phyloP scores from a whole-genome alignment of 2,888 invertebrate species.

The Mythimna vitellina region DNA sequence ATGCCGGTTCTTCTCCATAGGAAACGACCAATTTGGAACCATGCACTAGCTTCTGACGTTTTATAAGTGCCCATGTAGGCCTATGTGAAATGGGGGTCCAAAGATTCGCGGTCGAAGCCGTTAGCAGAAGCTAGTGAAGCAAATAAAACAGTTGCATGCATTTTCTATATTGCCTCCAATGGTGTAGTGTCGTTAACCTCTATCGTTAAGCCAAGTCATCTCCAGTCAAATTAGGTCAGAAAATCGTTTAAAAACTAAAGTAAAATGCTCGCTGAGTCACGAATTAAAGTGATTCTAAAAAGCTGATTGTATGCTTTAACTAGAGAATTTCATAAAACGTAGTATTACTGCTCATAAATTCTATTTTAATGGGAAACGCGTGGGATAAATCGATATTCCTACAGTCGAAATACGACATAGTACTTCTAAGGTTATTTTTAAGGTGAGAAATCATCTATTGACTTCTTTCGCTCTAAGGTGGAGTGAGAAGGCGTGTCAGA shows the following conservation, averaged over 20 bases:
- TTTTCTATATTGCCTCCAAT: not conserved
- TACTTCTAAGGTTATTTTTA: not conserved
- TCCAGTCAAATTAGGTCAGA: constrained; percentile 39
- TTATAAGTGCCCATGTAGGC: too few species aligned
- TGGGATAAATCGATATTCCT: not conserved
- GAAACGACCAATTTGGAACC: too few species aligned
- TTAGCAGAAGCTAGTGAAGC: too few species aligned
- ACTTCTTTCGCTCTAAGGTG: too few species aligned
- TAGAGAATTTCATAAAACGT: not conserved
- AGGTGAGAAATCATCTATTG: not conserved
- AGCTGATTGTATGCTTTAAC: constrained; percentile 5
- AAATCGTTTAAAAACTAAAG: constrained; percentile 33
- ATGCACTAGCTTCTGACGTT: too few species aligned
- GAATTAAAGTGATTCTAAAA: constrained; percentile 15
- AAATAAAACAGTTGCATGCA: too few species aligned
- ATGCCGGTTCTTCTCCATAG: too few species aligned
- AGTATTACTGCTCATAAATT: not conserved
- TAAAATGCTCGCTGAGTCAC: constrained; percentile 29
- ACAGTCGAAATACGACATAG: not conserved
- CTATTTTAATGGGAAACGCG: not conserved
- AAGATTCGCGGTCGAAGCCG: too few species aligned
- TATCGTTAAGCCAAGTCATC: constrained; percentile 46
- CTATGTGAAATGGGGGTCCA: too few species aligned
- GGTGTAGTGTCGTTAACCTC: constrained; percentile 25
- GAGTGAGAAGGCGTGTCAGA: too few species aligned